Conservation (phyloP, 2,888 invertebrate genomes). For the Euzetes globulus region DNA sequence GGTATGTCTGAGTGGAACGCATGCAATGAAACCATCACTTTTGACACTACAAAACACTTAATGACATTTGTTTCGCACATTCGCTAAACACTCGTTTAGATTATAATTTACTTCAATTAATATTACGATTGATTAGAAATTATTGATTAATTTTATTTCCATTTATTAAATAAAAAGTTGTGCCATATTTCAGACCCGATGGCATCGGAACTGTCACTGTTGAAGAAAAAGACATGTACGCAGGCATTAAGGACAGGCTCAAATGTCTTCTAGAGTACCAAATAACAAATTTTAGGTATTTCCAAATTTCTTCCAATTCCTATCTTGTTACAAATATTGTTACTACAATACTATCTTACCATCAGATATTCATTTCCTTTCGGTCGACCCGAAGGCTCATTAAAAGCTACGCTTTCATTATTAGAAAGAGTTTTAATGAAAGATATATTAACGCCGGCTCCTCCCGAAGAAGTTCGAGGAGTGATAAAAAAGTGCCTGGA, state of each 20-base stretch:
- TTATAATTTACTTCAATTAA: not conserved
- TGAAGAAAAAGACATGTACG: slow-evolving; percentile 95
- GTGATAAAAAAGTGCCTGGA: slow-evolving; percentile 96
- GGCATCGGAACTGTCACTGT: slow-evolving; percentile 97
- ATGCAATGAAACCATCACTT: not conserved
- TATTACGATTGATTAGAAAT: too few relatives aligned
- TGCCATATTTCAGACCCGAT: slow-evolving; percentile 72
- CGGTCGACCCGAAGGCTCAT: slow-evolving; percentile 83
- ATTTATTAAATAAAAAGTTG: too few relatives aligned
- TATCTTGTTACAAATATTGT: too few relatives aligned
- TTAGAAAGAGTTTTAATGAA: slow-evolving; percentile 97
- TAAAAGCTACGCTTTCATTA: slow-evolving; percentile 91
- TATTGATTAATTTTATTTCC: not conserved
- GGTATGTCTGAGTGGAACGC: slow-evolving; percentile 38
- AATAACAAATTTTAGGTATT: slow-evolving; percentile 92
- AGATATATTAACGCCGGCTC: slow-evolving; percentile 93
- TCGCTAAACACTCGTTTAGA: not conserved
- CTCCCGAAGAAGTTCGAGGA: slow-evolving; percentile 84
- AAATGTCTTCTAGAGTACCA: slow-evolving; percentile 88
- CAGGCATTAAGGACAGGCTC: slow-evolving; percentile 91
- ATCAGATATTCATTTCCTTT: slow-evolving; percentile 37
- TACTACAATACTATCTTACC: not conserved
- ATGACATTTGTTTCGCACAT: not conserved
- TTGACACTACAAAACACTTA: not conserved
- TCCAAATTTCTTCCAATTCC: not conserved